Base-by-base conservation (phyloP, 1,140 invertebrate species). In the Drosophila nannoptera region DNA sequence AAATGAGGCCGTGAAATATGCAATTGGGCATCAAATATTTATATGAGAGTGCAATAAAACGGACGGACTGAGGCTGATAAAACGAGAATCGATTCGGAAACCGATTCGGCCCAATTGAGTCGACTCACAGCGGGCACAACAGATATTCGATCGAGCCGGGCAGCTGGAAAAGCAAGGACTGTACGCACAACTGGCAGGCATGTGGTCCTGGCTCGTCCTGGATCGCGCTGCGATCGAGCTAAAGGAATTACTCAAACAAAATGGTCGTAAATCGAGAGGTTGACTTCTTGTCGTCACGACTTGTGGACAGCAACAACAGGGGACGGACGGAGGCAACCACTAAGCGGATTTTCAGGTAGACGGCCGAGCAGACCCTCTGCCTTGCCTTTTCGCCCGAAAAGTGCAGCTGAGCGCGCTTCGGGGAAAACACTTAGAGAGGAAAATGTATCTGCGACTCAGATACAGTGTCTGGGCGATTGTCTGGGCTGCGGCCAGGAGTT, bases 201-300 rank as follows among this genome's bases (percentile, higher is more conserved):
- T 80, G 77, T 86, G 81, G 65, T 46, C 29, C 40, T 29, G 16
- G 33, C 22, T 62, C 49, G 49, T 67, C 65, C 49, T 68, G 58
- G 58, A 14, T 7, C 12, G 33, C 9, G 64, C 61, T 65, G 68
- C 73, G 69, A 69, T 64, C 73, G 64, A 75, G 64, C 22, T 73
- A 64, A 69, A 52, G 77, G 77, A 82, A 86, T 88, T 77, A 87
- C 73, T 88, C 86, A 88, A 82, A 88, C 81, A 88, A 88, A 88
- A 88, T 82, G 86, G 81, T 88, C 86, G 78, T 88, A 88, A 88
- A 88, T 88, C 86, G 86, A 88, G 82, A 88, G 67, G 81, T 88
- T 88, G 86, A 88, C 86, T 88, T 88, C 86, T 88, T 88, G 86
- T 87, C 86, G 83, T 87, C 83, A 87, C 72, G 70, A 73, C 62